Percentiles rank a stretch among this genome's conserved stretches.
phyloP scores from a whole-genome alignment of 1,140 invertebrate genomes.

The Oppia nitens region DNA sequence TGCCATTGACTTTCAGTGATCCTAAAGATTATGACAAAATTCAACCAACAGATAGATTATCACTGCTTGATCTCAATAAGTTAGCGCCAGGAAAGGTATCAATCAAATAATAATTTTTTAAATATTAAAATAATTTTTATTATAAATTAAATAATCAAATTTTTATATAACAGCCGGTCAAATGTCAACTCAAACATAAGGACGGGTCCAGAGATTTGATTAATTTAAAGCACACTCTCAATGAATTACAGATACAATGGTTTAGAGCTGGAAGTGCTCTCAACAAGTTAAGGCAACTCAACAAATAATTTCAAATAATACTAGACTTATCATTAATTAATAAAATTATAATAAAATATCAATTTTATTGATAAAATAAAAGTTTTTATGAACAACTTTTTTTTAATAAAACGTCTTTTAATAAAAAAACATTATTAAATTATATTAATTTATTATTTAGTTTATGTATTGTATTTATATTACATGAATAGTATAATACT shows the following conservation, averaged over 20 bases:
- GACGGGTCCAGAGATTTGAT: conserved; percentile 74
- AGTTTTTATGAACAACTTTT: too few species aligned
- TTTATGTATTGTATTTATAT: too few species aligned
- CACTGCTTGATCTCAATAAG: conserved; percentile 60
- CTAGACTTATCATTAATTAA: too few species aligned
- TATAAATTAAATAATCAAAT: not conserved
- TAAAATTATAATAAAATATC: too few species aligned
- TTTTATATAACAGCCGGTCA: conserved; percentile 47
- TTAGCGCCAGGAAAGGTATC: conserved; percentile 77
- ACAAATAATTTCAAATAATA: not conserved
- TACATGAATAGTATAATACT: too few species aligned
- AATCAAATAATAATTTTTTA: conserved; percentile 19
- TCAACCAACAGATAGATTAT: conserved; percentile 79
- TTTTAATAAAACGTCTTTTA: too few species aligned
- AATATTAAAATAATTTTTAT: not conserved
- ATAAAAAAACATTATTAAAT: too few species aligned
- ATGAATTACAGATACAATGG: conserved; percentile 94
- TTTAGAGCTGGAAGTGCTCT: conserved; percentile 95
- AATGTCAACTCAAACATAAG: conserved; percentile 78
- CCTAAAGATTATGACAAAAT: conserved; percentile 94
- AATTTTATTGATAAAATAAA: too few species aligned
- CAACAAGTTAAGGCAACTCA: conserved; percentile 60
- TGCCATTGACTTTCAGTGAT: conserved; percentile 89
- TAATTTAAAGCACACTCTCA: conserved; percentile 80
- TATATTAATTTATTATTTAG: too few species aligned